Base-by-base conservation (phyloP, 2,888 invertebrate genomes). In the Rotaria macrura region DNA sequence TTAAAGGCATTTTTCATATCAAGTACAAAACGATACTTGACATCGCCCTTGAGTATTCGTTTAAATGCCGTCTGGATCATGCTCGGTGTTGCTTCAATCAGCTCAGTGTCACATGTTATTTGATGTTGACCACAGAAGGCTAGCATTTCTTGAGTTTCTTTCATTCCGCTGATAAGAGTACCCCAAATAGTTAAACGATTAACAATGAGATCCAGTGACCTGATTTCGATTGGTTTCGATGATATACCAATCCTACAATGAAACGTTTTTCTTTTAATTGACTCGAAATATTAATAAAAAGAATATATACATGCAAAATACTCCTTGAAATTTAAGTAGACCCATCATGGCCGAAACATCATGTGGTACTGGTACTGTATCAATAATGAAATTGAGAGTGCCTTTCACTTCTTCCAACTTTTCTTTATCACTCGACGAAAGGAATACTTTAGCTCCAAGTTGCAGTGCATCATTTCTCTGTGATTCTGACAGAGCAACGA, bases 101-200 rank as follows among this genome's bases (percentile, higher is more conserved):
- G 0, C 43, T 83, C 83, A 34, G 17, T 83, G 12, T 47, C 47
- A 29, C 83, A 43, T 29, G 47, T 47, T n/a, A 83, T 83, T 17
- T 83, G 6, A 83, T 83, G 25, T 47, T 83, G 23, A 34, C 29
- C 43, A 83, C 40, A 38, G 23, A 83, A 83, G 1, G 43, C 25
- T 6, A 83, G 12, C 83, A 83, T 83, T 43, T 83, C 83, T 47
- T 83, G 83, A 23, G 43, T 83, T 83, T 83, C 83, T 83, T 43
- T 83, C 34, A 83, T 83, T n/a, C 83, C 83, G 9, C 83, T 14
- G 9, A 83, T 38, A 17, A 47, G 6, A 23, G 14, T 9, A 12
- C 83, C 83, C 6, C 9, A n/a, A 3, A 83, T 20, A 1, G 14
- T 43, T 43, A n/a, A 17, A 43, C 83, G 43, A 29, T 83, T 83